A percentile compares a stretch with the other conserved stretches of the same genome.
Evolutionary conservation across 2,797 vertebrate species (phyloP).

Genomic region (Taeniopygia guttata): DNA sequence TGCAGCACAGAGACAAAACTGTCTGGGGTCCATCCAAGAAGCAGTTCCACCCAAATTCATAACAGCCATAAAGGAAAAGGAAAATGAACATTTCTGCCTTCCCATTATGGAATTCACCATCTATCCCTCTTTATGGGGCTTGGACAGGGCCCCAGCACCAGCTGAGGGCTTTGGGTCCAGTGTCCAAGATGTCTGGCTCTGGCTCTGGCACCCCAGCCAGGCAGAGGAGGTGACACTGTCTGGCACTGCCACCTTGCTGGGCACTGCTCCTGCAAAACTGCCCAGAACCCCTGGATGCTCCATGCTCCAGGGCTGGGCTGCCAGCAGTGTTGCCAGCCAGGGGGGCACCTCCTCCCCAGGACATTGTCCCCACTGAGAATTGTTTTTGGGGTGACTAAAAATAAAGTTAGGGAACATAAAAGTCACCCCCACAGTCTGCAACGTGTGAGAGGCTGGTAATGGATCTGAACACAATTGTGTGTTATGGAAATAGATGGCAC

Average conservation of each 20-base stretch:
- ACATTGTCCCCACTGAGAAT: accelerated
- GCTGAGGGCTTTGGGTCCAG: constrained; percentile 22
- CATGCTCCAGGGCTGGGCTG: accelerated
- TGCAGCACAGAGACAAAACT: neutral
- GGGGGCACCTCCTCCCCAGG: neutral
- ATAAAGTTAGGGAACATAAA: accelerated
- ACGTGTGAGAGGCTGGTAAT: accelerated
- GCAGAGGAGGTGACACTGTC: neutral
- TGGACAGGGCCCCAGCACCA: neutral
- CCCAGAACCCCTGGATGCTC: neutral
- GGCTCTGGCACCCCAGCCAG: neutral
- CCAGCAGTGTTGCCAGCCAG: accelerated
- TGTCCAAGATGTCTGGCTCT: neutral
- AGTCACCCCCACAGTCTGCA: neutral
- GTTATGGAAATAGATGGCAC: neutral
- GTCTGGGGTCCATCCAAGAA: neutral
- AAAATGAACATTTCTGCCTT: constrained; percentile 34
- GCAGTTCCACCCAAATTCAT: neutral
- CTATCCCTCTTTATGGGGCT: neutral
- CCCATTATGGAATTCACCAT: neutral
- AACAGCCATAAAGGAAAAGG: neutral
- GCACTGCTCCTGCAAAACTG: neutral
- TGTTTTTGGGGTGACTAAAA: neutral
- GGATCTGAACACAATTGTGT: neutral
- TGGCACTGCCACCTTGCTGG: neutral